Conservation (phyloP, 2,113 vertebrate genomes). For the Misgurnus mizolepis region DNA sequence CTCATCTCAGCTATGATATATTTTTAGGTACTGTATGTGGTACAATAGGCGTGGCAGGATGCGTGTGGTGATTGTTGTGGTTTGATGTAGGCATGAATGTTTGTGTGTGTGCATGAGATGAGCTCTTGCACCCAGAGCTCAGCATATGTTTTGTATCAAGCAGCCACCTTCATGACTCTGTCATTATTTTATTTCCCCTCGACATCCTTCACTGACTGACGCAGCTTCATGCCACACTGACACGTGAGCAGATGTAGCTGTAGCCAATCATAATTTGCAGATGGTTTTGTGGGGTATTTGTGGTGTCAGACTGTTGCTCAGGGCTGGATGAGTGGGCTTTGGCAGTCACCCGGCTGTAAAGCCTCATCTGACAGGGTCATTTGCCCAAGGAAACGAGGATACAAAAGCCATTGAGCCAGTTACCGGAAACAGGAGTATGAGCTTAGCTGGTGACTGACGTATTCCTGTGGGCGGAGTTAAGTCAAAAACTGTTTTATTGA, state of each 20-base stretch:
- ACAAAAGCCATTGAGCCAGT: slow-evolving; percentile 16
- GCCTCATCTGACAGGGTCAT: not conserved
- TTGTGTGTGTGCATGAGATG: not conserved
- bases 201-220: not conserved
- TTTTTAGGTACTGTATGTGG: slow-evolving; percentile 50
- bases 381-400: not conserved
- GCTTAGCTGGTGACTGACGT: too few species aligned
- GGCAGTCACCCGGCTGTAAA: slow-evolving; percentile 1
- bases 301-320: not conserved
- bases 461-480: too few species aligned
- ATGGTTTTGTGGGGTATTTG: slow-evolving; percentile 1
- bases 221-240: not conserved
- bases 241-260: not conserved
- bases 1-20: slow-evolving; percentile 38
- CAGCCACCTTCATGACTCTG: slow-evolving; percentile 20
- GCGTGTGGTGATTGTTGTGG: slow-evolving; percentile 18
- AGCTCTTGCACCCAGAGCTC: not conserved
- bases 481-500: too few species aligned
- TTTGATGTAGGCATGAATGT: not conserved
- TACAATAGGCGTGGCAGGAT: slow-evolving; percentile 7
- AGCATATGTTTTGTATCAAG: slow-evolving; percentile 48
- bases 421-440: not conserved
- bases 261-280: not conserved
- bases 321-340: slow-evolving; percentile 2
- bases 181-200: not conserved